phyloP scores from a whole-genome alignment of 2,113 vertebrate species.

The Lophius piscatorius region DNA sequence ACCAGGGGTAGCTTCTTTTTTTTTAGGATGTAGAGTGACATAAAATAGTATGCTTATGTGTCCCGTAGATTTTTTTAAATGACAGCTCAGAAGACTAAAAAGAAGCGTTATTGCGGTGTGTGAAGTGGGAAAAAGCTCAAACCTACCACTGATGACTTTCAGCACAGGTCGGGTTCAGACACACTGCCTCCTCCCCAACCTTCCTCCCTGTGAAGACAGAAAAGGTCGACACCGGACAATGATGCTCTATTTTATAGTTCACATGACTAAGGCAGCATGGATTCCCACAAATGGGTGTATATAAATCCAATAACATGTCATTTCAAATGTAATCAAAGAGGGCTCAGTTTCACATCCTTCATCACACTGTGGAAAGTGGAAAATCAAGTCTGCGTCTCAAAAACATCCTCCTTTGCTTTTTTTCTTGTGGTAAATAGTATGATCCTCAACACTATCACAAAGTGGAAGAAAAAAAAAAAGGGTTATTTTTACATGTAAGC shows the following conservation, averaged over 20 bases:
- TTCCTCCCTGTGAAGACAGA: conserved; percentile 82
- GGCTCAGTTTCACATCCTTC: conserved; percentile 32
- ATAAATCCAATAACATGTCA: conserved; percentile 37
- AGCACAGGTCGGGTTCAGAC: conserved; percentile 84
- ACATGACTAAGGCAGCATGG: conserved; percentile 5
- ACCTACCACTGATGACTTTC: conserved; percentile 95
- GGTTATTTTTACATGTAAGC: too few relatives aligned
- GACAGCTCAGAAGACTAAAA: conserved; percentile 1
- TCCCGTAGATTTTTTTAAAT: neutral
- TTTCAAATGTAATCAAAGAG: conserved; percentile 32
- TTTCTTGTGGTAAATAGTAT: too few relatives aligned
- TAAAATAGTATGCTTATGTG: too few relatives aligned
- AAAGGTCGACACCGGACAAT: conserved; percentile 5
- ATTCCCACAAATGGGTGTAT: conserved; percentile 28
- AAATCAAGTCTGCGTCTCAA: conserved; percentile 9
- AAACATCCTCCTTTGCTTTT: too few relatives aligned
- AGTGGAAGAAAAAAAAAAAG: too few relatives aligned
- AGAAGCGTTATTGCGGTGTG: neutral
- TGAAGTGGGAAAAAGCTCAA: conserved; percentile 2
- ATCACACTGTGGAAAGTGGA: conserved; percentile 23
- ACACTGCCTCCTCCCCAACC: conserved; percentile 87
- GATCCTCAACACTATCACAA: too few relatives aligned
- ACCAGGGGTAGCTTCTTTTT: too few relatives aligned
- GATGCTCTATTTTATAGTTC: conserved; percentile 9
- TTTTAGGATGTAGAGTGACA: too few relatives aligned